phyloP scores from a whole-genome alignment of 2,797 vertebrate species.

The Myotis findleyi region DNA sequence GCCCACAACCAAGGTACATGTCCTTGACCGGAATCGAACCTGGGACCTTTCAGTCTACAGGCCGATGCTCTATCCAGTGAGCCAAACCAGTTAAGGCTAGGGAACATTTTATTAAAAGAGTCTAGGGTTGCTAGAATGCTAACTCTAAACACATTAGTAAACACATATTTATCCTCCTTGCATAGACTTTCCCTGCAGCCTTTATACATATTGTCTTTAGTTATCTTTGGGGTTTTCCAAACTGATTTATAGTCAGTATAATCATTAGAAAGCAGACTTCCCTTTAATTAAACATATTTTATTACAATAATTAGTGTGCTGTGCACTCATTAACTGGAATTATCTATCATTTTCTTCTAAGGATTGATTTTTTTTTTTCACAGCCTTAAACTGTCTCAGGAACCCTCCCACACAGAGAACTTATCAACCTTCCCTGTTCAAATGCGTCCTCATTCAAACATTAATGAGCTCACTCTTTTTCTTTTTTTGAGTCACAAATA shows the following conservation, averaged over 20 bases:
- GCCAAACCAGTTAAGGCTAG: background rate
- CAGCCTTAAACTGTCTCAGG: slow-evolving; percentile 1
- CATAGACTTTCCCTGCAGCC: background rate
- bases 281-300: slow-evolving; percentile 73
- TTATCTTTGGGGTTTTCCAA: slow-evolving; percentile 33
- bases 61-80: too few relatives aligned
- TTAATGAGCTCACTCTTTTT: background rate
- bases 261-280: slow-evolving; percentile 60
- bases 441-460: background rate
- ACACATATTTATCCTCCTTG: background rate
- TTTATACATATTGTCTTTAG: background rate
- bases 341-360: slow-evolving; percentile 70
- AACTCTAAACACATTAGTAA: background rate
- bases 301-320: slow-evolving; percentile 67
- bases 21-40: too few relatives aligned
- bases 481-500: background rate
- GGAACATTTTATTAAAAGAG: background rate
- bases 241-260: background rate
- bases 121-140: background rate
- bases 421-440: slow-evolving; percentile 44
- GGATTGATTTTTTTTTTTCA: slow-evolving; percentile 57
- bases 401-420: background rate
- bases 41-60: too few relatives aligned
- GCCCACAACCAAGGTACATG: too few relatives aligned
- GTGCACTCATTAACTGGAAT: slow-evolving; percentile 67